Evolutionary conservation across 2,888 invertebrate genomes (phyloP).

Genomic region (Parnassius apollo): DNA sequence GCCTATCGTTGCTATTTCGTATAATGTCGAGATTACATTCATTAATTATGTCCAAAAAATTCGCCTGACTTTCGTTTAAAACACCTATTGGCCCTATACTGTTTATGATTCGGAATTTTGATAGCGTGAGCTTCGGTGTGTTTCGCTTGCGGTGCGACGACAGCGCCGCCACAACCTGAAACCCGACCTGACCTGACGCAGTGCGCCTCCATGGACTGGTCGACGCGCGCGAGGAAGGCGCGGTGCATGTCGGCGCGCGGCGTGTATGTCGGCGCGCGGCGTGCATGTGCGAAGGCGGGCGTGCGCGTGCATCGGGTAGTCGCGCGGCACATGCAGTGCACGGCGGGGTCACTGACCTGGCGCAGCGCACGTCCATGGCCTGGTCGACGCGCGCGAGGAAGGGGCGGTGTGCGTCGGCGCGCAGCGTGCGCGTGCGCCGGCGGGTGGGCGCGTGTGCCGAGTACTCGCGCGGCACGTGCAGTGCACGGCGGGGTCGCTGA

Average conservation of each 20-base stretch:
- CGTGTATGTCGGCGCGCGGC: conserved; percentile 49
- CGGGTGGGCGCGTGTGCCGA: conserved; percentile 56
- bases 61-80: too few relatives aligned
- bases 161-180: too few relatives aligned
- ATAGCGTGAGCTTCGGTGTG: too few relatives aligned
- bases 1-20: too few relatives aligned
- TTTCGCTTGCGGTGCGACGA: too few relatives aligned
- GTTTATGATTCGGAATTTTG: too few relatives aligned
- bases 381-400: conserved; percentile 88
- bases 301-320: conserved; percentile 53
- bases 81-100: too few relatives aligned
- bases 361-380: conserved; percentile 87
- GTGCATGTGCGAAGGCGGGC: conserved; percentile 68
- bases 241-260: conserved; percentile 61
- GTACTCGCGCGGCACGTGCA: too few relatives aligned
- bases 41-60: too few relatives aligned
- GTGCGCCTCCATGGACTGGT: conserved; percentile 47
- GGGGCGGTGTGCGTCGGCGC: conserved; percentile 51
- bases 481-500: neutral
- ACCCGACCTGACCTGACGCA: conserved; percentile 86
- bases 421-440: conserved; percentile 52
- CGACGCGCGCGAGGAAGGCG: neutral
- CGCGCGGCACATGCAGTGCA: conserved; percentile 89
- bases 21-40: too few relatives aligned
- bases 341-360: conserved; percentile 85